These are phyloP conservation scores for Melinaea marsaeus DNA, from an alignment of 2,888 invertebrate species.

Conservation along the genomic window DNA sequence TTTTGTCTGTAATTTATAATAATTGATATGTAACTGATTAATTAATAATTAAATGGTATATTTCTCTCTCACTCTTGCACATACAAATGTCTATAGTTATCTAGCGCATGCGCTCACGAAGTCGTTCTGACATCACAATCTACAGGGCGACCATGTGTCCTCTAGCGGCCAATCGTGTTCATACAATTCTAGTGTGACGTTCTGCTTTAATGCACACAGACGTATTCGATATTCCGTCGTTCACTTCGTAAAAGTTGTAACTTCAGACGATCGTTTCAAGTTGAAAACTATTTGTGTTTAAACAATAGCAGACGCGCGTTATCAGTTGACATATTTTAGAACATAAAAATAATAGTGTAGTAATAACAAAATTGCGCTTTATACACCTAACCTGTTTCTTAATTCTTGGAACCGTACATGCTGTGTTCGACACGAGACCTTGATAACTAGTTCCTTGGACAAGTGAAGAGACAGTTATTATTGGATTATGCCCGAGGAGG, in stretches of 20 bases:
- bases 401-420: constrained; percentile 70
- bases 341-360: constrained; percentile 22
- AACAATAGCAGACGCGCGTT: constrained; percentile 14
- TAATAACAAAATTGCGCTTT: constrained; percentile 46
- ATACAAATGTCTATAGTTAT: constrained; percentile 34
- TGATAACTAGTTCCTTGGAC: constrained; percentile 77
- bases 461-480: constrained; percentile 72
- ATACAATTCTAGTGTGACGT: constrained; percentile 55
- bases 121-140: not conserved
- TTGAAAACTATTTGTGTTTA: constrained; percentile 18
- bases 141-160: constrained; percentile 44
- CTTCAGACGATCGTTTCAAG: constrained; percentile 35
- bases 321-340: constrained; percentile 33
- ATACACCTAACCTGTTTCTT: constrained; percentile 57
- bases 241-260: constrained; percentile 45
- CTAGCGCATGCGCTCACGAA: constrained; percentile 1
- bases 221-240: constrained; percentile 50
- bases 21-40: constrained; percentile 5
- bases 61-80: constrained; percentile 41
- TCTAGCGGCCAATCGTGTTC: constrained; percentile 52
- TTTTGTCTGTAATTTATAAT: not conserved
- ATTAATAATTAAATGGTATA: no score
- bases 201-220: constrained; percentile 46
- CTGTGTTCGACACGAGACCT: constrained; percentile 73
- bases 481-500: constrained; percentile 75